Base-by-base conservation (phyloP, 2,888 invertebrate genomes). In the Noctua comes region DNA sequence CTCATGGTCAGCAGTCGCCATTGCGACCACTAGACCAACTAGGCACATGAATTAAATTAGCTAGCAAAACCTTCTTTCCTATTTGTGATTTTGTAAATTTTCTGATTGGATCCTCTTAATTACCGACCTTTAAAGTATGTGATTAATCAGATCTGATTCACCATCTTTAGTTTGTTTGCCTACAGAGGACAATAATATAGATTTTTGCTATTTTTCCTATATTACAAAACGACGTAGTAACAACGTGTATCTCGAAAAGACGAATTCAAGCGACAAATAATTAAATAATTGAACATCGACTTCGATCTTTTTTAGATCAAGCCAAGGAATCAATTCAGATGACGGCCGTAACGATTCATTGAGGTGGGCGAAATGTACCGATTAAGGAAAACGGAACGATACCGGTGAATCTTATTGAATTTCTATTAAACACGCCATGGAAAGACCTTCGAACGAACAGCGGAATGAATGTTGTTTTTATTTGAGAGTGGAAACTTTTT, bases 331-430 rank as follows among this genome's bases (percentile, higher is more conserved):
- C 80, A 66, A 89, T 83, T 88, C 80, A 79, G 69, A 82, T 82
- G 89, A 80, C 80, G 79, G 69, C 77, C 73, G 80, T 73, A 81
- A 84, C 88, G 80, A 86, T 84, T 86, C 86, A 88, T 88, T 79
- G 80, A 88, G 78, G 84, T 83, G 74, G 73, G 80, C 59, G 73
- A 86, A 88, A 79, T 76, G 88, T 84, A 80, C 70, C 88, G 82
- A 84, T 89, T 86, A 89, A 77, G 77, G 86, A 75, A 86, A 89
- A 89, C 57, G 84, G 79, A 70, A 82, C 82, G 89, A 80, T 84
- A 79, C 77, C 79, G 69, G 59, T 7, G 76, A 83, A 59, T 88
- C 79, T 81, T 82, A 88, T 89, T 88, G 89, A 86, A 89, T 87
- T 88, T 77, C 77, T 84, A 89, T 88, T 84, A 88, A 86, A 84